These are phyloP conservation scores for Eristalinus aeneus DNA, from an alignment of 2,888 invertebrate species.

Conservation along the genomic window DNA sequence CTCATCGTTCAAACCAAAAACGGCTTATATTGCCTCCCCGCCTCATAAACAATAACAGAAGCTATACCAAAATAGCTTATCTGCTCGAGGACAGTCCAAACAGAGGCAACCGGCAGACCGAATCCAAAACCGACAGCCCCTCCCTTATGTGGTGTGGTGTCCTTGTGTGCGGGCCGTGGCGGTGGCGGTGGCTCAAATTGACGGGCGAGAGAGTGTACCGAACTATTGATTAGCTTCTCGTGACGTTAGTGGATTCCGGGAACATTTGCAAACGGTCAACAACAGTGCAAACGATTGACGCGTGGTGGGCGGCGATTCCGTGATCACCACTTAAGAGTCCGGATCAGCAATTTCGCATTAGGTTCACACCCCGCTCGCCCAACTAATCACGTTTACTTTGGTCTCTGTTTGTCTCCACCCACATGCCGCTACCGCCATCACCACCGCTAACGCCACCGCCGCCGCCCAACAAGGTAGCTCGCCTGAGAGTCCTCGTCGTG, in stretches of 20 bases:
- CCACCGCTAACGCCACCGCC: no score
- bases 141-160: neutral
- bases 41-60: conserved; percentile 60
- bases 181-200: conserved; percentile 6
- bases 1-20: neutral
- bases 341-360: conserved; percentile 45
- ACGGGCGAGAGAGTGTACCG: conserved; percentile 28
- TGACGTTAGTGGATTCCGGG: conserved; percentile 33
- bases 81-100: conserved; percentile 62
- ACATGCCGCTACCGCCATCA: no score
- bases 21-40: conserved; percentile 44
- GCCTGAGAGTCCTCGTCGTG: neutral
- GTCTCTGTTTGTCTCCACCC: conserved; percentile 29
- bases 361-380: conserved; percentile 18
- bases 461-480: neutral
- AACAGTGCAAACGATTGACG: conserved; percentile 11
- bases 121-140: conserved; percentile 41
- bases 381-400: conserved; percentile 56
- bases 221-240: conserved; percentile 61
- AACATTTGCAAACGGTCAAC: conserved; percentile 56
- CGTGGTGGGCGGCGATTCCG: conserved; percentile 10
- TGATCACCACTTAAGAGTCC: conserved; percentile 35
- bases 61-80: conserved; percentile 62
- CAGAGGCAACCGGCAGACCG: conserved; percentile 20
- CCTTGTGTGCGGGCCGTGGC: neutral